phyloP scores from a whole-genome alignment of 2,888 invertebrate species.

The Polymixis flavicincta region DNA sequence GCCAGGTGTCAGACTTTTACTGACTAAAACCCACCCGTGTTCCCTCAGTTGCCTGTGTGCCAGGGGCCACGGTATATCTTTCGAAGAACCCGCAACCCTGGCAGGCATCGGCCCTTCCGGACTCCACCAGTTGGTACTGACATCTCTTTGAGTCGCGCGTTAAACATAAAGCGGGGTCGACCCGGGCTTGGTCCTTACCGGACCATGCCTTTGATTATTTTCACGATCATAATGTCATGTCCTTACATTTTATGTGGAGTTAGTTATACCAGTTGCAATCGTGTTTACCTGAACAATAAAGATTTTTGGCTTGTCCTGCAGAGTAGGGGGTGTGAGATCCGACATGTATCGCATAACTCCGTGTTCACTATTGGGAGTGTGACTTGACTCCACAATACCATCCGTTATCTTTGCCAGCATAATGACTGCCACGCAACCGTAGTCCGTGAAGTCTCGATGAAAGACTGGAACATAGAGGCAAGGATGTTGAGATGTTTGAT shows the following conservation, averaged over 20 bases:
- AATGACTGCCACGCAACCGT: constrained; percentile 59
- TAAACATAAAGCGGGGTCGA: too few species aligned
- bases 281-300: constrained; percentile 54
- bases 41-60: too few species aligned
- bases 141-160: too few species aligned
- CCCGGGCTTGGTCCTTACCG: too few species aligned
- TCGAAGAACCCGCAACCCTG: too few species aligned
- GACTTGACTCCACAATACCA: constrained; percentile 47
- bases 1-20: too few species aligned
- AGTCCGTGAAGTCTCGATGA: constrained; percentile 55
- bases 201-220: background rate
- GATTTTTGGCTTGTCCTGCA: constrained; percentile 54
- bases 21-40: too few species aligned
- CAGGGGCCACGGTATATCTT: too few species aligned
- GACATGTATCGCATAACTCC: constrained; percentile 49
- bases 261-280: background rate
- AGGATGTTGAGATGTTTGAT: background rate
- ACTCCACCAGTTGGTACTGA: too few species aligned
- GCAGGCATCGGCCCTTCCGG: too few species aligned
- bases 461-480: constrained; percentile 36
- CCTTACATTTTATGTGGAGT: background rate
- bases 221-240: background rate
- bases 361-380: constrained; percentile 38
- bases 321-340: constrained; percentile 39
- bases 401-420: constrained; percentile 40